A percentile compares a stretch with the other conserved stretches of the same genome.
These are phyloP conservation scores for Serilophus lunatus DNA, from an alignment of 2,113 vertebrate genomes.

Conservation along the genomic window DNA sequence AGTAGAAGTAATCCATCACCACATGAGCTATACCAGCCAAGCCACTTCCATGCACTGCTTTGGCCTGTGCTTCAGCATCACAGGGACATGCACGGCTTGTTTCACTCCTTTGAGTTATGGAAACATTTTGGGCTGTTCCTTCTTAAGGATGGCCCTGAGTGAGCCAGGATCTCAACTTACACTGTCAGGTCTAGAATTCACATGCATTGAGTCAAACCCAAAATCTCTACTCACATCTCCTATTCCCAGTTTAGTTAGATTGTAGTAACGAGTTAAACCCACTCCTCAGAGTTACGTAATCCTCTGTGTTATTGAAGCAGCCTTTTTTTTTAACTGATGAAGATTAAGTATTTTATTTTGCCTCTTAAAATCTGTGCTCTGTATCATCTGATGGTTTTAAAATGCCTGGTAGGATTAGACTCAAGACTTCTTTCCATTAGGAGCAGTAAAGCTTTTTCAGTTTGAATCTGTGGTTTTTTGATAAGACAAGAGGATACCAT, in stretches of 20 bases:
- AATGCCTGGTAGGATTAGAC: constrained; percentile 30
- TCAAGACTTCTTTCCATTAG: not conserved
- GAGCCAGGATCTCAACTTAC: not conserved
- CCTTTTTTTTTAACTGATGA: constrained; percentile 7
- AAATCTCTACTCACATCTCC: rapidly evolving
- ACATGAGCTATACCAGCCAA: rapidly evolving
- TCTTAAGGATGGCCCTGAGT: rapidly evolving
- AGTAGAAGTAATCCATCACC: not conserved
- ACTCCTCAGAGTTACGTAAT: not conserved
- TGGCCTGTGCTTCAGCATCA: not conserved
- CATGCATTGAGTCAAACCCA: not conserved
- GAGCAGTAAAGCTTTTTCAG: constrained; percentile 4
- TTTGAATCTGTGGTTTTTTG: not conserved
- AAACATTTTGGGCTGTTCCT: not conserved
- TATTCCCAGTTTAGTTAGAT: rapidly evolving
- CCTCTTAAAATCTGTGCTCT: not conserved
- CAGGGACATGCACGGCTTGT: rapidly evolving
- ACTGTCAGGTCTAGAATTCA: rapidly evolving
- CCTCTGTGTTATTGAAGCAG: not conserved
- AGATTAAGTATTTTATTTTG: constrained; percentile 35
- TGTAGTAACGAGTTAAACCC: not conserved
- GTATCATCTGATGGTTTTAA: not conserved
- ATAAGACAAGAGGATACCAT: constrained; percentile 7
- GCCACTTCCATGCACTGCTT: rapidly evolving
- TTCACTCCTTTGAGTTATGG: not conserved